These are phyloP conservation scores for Pseudorectes ferrugineus DNA, from an alignment of 2,113 vertebrate genomes.

Conservation along the genomic window DNA sequence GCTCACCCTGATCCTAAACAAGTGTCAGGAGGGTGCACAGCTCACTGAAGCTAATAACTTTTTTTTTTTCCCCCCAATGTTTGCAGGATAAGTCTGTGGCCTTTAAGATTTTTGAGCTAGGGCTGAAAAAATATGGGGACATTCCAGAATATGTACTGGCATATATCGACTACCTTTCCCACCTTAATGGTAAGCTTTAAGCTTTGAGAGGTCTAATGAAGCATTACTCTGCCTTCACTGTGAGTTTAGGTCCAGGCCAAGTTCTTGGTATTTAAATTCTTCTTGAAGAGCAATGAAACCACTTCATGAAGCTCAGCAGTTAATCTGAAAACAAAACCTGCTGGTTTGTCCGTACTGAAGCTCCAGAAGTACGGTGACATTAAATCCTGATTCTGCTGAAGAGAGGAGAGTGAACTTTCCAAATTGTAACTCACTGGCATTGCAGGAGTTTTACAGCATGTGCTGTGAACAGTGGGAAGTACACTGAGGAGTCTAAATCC, in stretches of 20 bases:
- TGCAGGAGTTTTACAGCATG: neutral
- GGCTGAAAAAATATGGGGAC: slow-evolving; percentile 98
- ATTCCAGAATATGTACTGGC: slow-evolving; percentile 98
- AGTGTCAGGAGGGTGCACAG: neutral
- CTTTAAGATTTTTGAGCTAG: slow-evolving; percentile 99
- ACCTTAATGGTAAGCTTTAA: slow-evolving; percentile 90
- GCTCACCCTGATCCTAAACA: neutral
- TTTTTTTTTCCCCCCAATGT: neutral
- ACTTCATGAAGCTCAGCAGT: neutral
- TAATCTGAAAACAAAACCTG: neutral
- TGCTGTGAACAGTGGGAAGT: neutral
- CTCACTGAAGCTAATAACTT: neutral
- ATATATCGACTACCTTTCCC: slow-evolving; percentile 98
- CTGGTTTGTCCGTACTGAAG: neutral
- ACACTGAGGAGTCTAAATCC: neutral
- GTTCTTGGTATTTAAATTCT: neutral
- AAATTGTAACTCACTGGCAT: neutral
- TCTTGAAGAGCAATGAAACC: neutral
- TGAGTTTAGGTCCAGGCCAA: neutral
- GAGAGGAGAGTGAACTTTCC: neutral
- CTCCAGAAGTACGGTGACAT: neutral
- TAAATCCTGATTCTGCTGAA: neutral
- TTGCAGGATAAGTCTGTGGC: slow-evolving; percentile 97
- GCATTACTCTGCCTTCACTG: neutral
- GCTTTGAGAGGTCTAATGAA: neutral